Percentiles rank a stretch among this genome's conserved stretches.
Evolutionary conservation across 2,888 invertebrate genomes (phyloP).

Genomic region (Acleris emargana): DNA sequence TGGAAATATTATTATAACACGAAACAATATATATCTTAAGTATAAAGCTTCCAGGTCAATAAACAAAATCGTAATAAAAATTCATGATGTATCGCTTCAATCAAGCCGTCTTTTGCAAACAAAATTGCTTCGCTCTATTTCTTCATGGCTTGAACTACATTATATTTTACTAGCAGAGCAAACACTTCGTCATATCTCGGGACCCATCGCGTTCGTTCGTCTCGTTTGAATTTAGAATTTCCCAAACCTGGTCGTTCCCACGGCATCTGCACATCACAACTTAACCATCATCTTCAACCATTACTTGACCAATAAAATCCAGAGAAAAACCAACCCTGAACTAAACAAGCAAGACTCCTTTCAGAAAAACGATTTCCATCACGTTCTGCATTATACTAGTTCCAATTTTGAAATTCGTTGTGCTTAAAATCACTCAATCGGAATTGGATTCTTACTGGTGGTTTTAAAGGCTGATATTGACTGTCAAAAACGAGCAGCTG

Average conservation of each 20-base stretch:
- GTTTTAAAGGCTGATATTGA: conserved; percentile 38
- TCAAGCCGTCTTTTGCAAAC: conserved; percentile 11
- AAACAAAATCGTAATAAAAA: conserved; percentile 18
- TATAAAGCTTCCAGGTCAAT: conserved; percentile 10
- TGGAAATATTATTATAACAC: too few species aligned
- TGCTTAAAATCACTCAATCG: conserved; percentile 29
- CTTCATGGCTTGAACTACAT: conserved; percentile 35
- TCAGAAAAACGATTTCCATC: conserved; percentile 47
- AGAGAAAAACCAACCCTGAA: conserved; percentile 48
- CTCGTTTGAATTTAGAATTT: conserved; percentile 60
- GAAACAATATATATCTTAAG: background rate
- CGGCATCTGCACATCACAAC: conserved; percentile 70
- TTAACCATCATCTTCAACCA: conserved; percentile 52
- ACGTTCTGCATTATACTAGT: conserved; percentile 55
- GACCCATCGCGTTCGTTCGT: conserved; percentile 64
- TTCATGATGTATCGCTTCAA: conserved; percentile 15
- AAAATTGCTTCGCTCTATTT: conserved; percentile 20
- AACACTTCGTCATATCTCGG: conserved; percentile 56
- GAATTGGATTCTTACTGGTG: conserved; percentile 36
- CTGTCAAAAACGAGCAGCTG: conserved; percentile 42
- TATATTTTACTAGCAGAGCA: conserved; percentile 43
- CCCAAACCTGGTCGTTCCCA: conserved; percentile 74
- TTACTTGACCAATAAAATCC: conserved; percentile 42
- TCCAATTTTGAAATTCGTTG: conserved; percentile 55
- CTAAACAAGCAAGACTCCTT: conserved; percentile 20